Base-by-base conservation (phyloP, 1,140 invertebrate species). In the Drosophila lini region DNA sequence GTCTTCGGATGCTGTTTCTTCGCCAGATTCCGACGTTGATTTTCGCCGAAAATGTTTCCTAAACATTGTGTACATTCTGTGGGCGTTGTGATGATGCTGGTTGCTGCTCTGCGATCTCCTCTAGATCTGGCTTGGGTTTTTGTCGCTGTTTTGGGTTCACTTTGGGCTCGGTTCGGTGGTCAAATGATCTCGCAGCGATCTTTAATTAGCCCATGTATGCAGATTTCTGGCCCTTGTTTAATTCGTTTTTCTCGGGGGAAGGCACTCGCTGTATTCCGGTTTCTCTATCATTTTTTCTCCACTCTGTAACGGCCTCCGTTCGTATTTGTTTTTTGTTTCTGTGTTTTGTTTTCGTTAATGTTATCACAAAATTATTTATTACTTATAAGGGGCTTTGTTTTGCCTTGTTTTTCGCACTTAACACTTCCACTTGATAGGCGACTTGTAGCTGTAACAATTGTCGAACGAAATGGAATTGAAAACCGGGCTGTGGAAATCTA, bases 31-130 rank as follows among this genome's bases (percentile, higher is more conserved):
- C 62, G 36, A 22, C 53, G 83, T 74, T 80, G 80, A 83, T 92
- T 92, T 92, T 91, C 91, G 85, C 59, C 91, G 84, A 86, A 91
- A 92, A 84, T 92, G 91, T 90, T 92, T 92, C 68, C 91, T 91
- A 89, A 91, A 91, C 91, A 92, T 92, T 91, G 80, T 92, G 84
- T 74, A 83, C 84, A 91, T 91, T 91, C 78, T 90, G 81, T 74
- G 70, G 55, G 64, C 63, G 74, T 84, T 47, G 58, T 28, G 55
- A 58, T 68, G 41, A 50, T 83, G 76, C 60, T 69, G 75, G 53
- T 71, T 45, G 71, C 47, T 36, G 50, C 73, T 80, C 41, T 58
- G 22, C 56, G 34, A 55, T 55, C 50, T 53, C 16, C 3, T 71
- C 65, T 61, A 48, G 48, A 61, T 69, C 67, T 38, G 25, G 55